Conservation (phyloP, 2,888 invertebrate species). For the Lamellibrachia columna region DNA sequence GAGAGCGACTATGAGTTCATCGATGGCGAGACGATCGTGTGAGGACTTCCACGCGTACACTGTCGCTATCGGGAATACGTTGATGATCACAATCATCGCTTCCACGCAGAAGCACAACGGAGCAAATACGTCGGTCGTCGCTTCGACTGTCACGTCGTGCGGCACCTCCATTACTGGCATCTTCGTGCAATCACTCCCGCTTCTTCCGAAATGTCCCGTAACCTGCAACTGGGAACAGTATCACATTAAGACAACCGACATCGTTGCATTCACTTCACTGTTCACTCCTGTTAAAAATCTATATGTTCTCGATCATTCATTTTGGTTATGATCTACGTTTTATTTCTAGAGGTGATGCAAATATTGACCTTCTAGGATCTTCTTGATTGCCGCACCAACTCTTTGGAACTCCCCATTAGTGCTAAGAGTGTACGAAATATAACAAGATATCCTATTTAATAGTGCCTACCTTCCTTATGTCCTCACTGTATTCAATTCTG, state of each 20-base stretch:
- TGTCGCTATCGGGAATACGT: slow-evolving; percentile 48
- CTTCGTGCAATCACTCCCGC: neutral
- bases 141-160: neutral
- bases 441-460: no score
- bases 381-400: neutral
- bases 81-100: slow-evolving; percentile 46
- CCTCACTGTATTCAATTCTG: neutral
- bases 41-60: slow-evolving; percentile 43
- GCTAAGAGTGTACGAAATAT: no score
- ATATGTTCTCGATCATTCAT: neutral
- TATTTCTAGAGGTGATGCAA: neutral
- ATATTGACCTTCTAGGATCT: neutral
- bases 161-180: neutral
- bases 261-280: neutral
- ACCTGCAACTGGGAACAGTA: neutral
- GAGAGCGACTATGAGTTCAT: slow-evolving; percentile 49
- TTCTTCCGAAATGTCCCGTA: neutral
- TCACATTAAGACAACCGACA: no score
- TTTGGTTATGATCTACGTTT: neutral
- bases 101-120: slow-evolving; percentile 48
- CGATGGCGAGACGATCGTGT: slow-evolving; percentile 45
- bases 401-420: neutral
- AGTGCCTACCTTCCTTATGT: neutral
- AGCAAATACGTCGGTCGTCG: slow-evolving; percentile 43
- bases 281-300: neutral